phyloP scores from a whole-genome alignment of 2,888 invertebrate species.

The Pecten maximus region DNA sequence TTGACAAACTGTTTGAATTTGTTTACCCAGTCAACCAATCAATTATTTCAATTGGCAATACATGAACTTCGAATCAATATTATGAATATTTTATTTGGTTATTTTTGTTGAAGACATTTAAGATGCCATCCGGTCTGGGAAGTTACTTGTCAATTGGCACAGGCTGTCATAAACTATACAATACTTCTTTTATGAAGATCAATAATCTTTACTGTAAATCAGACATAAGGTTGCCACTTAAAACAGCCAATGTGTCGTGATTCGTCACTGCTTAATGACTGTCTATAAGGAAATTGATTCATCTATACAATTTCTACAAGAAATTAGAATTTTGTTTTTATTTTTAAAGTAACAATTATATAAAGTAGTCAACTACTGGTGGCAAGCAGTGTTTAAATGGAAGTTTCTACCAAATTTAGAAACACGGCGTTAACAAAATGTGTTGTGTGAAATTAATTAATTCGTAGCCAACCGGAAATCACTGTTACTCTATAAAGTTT shows the following conservation, averaged over 20 bases:
- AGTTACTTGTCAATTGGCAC: neutral
- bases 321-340: neutral
- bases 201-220: neutral
- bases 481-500: too few relatives aligned
- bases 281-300: neutral
- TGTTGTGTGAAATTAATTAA: too few relatives aligned
- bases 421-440: too few relatives aligned
- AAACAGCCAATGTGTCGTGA: neutral
- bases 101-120: constrained; percentile 22
- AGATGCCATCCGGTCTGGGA: neutral
- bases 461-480: too few relatives aligned
- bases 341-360: too few relatives aligned
- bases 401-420: too few relatives aligned
- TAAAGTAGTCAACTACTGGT: too few relatives aligned
- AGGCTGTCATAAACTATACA: neutral
- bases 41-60: neutral
- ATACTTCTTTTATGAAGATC: neutral
- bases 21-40: neutral
- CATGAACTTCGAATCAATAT: neutral
- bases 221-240: neutral
- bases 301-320: neutral
- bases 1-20: neutral
- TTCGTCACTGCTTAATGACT: neutral
- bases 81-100: neutral
- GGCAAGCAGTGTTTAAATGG: too few relatives aligned